Base-by-base conservation (phyloP, 2,888 invertebrate species). In the Mechanitis messenoides region DNA sequence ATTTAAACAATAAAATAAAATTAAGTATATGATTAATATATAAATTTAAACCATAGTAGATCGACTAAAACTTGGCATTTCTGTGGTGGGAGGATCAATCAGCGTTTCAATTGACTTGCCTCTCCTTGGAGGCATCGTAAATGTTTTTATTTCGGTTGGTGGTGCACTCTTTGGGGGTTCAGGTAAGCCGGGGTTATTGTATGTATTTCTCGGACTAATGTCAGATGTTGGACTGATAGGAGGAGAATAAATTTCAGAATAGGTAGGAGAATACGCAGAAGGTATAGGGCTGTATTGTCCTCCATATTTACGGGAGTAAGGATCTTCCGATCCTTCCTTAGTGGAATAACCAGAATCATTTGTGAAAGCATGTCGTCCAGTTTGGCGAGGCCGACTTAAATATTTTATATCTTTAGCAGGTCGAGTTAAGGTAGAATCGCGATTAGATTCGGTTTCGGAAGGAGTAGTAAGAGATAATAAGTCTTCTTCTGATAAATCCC, bases 401-500 rank as follows among this genome's bases (percentile, higher is more conserved):
- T 91, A 93, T 81, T 92, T 87, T 80, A 93, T 92, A 75, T 93
- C 93, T 82, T 90, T 92, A 67, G 92, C 92, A 54, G 91, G 89
- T 75, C 92, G 91, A 58, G 90, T 89, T 58, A 91, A 69, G 31
- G 92, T 91, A 0, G 87, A 88, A 80, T 92, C 92, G 66, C 80
- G 73, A 78, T 92, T 92, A 71, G 91, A 92, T 74, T 91, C 92
- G 63, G 92, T 91, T 79, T 92, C 93, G 58, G 93, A 91, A 2
- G 87, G 89, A 64, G 92, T 86, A 1, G 87, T 89, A 56, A 90
- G 74, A 3, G 91, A 92, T 45, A 89, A 79, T 58, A 92, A 84
- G 72, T 92, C 93, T 80, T 93, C 93, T 72, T 92, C 92, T 64
- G 93, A 93, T 59, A 95, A 83, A 79, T 95, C 95, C 93, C 94